Evolutionary conservation across 2,888 invertebrate genomes (phyloP).

Genomic region (Nomada fucata): DNA sequence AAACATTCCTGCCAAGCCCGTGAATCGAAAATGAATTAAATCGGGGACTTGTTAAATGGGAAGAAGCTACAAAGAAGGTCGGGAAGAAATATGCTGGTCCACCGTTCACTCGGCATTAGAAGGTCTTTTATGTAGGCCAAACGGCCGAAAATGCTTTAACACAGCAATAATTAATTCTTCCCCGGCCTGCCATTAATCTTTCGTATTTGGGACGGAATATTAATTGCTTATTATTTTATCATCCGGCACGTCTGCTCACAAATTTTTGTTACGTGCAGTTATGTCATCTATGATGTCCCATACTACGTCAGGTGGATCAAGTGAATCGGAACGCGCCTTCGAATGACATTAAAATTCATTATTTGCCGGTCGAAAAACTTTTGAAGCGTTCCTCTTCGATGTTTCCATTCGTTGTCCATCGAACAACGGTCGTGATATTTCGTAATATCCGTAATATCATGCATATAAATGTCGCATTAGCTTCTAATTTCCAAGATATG

Average conservation of each 20-base stretch:
- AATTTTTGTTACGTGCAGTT: not conserved
- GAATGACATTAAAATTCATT: not conserved
- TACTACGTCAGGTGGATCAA: not conserved
- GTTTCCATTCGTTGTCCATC: not conserved
- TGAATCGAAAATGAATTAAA: not conserved
- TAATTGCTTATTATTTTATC: not conserved
- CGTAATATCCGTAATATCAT: conserved; percentile 1
- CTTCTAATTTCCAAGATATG: conserved; percentile 10
- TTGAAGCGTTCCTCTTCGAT: not conserved
- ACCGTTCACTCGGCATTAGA: conserved; percentile 38
- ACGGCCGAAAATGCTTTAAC: conserved; percentile 18
- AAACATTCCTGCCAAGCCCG: conserved; percentile 9
- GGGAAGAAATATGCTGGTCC: not conserved
- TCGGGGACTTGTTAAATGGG: conserved; percentile 16
- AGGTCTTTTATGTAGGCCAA: conserved; percentile 30
- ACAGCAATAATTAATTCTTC: conserved; percentile 6
- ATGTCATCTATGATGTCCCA: not conserved
- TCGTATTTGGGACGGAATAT: not conserved
- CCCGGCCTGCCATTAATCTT: conserved; percentile 4
- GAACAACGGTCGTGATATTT: not conserved
- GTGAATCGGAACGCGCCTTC: not conserved
- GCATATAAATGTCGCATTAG: not conserved
- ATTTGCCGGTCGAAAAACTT: not conserved
- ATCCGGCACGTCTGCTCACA: too few species aligned
- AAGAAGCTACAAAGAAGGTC: conserved; percentile 1